Evolutionary conservation across 2,888 invertebrate genomes (phyloP), one percentile per base, ranked within the genome.

Genomic region (Tanytarsus gracilentus): DNA sequence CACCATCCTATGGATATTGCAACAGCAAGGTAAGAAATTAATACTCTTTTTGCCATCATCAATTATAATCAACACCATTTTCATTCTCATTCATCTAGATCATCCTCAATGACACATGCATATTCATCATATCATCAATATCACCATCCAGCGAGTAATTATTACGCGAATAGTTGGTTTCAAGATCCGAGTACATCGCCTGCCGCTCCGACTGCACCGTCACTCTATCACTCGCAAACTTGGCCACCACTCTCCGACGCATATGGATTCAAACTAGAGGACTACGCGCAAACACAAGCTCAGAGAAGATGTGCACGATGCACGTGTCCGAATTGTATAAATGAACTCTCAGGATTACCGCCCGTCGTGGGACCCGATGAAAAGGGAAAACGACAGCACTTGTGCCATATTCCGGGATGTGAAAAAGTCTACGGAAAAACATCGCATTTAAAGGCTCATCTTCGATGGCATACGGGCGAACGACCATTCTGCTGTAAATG

Each of bases 381-480:
- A 62, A 79, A 80, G 4, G 88, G 83, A 66, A 90, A 84, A 76
- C 87, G 84, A 71, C 86, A 79, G 73, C 93, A 93, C 71, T 81
- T 86, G 48, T 93, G 93, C 68, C 90, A 92, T 72, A 84, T 90
- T 36, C 85, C 88, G 1, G 91, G 90, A 44, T 96, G 95, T 70
- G 84, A 82, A 62, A 85, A 88, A 68, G 85, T 91, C 14, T 97
- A 96, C 73, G 91, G 90, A 11, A 95, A 95, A 73, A 93, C 94
- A 0, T 94, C 94, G 0, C 96, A 97, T 70, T 73, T 97, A 63
- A 93, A 93, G 73, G 93, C 93, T 0, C 93, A 93, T 71, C 77
- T 93, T 3, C 80, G 95, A 53, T 93, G 92, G 93, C 96, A 96
- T 69, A 90, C 89, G 0, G 93, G 93, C 0, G 95, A 95, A 69